Base-by-base conservation (phyloP, 2,888 invertebrate genomes). In the Brachypterus glaber region DNA sequence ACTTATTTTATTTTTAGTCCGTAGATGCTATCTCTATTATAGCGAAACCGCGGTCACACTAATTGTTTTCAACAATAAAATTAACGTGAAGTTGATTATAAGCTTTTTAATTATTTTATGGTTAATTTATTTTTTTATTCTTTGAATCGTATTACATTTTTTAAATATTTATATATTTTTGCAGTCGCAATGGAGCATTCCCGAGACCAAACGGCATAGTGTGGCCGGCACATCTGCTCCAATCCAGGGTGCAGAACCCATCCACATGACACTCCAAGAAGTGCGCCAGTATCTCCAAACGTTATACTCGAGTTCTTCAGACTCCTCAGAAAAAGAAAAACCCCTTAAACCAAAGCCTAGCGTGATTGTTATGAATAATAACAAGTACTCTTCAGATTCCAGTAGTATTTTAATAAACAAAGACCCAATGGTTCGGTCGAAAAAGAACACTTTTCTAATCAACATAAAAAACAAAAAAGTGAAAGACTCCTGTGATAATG, bases 251-350 rank as follows among this genome's bases (percentile, higher is more conserved):
- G 74, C 74, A 33, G 88, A 88, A 59, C 82, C 82, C 2, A 75
- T 87, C 45, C 88, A 88, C 60, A 81, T 88, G 77, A 87, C 88
- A 7, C 66, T 89, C 39, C 81, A 84, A 51, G 87, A 88, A 66
- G 86, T 88, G 57, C 75, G 86, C 46, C 82, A 83, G 55, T 87
- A 86, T 62, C 71, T 88, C 53, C 84, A 87, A 49, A 85, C 82
- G 4, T 68, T 88, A 29, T 87, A 87, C 60, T 84, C 85, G 21
- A 80, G 79, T 62, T 79, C 79, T 31, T 79, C 79, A 54, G 81
- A 82, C 55, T 79, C 80, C 17, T 71, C 69, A 33, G 72, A 72
- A 43, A 67, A 70, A 58, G 68, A 71, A 25, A 66, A 66, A 34
- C 41, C 39, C 13, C 47, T 37, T 18, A 55, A 54, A 43, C 48